Evolutionary conservation across 2,797 vertebrate species (phyloP), one percentile per base, ranked within the genome.

Genomic region (Tarsius wallacei): DNA sequence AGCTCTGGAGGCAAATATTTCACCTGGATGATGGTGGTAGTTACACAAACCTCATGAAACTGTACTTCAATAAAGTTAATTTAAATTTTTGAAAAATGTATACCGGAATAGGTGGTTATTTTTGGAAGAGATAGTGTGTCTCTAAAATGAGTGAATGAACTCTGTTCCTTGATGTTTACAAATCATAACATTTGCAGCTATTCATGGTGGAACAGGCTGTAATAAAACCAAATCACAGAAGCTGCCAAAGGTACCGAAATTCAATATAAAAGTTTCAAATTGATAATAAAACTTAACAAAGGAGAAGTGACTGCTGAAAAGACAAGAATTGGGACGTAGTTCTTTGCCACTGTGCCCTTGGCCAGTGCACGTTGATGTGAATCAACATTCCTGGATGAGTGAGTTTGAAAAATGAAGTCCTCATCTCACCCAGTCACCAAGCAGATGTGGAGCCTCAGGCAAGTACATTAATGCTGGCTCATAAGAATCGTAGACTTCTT

Each of bases 301-400:
- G 0, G 74, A 61, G 17, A 51, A 85, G 51, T 3, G 6, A 59
- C 24, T 59, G 21, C 57, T 7, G 8, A 55, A 4, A 57, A 73
- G 55, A 61, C 0, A 17, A 76, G 17, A 19, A 5, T n/a, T 8
- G 11, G 17, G 47, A 1, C 33, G 11, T 1, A 9, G 1, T 8
- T 13, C 24, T 2, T 7, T 21, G n/a, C 4, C 14, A 11, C 59
- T 15, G 36, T n/a, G 77, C 19, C n/a, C 1, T 7, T 0, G 22
- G 49, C 74, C 81, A 2, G n/a, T 9, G 28, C 16, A 0, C 26
- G 0, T 7, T 0, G 0, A 36, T 15, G 3, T 13, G 8, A 2
- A 19, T 28, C 42, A 26, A 24, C 17, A 1, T 1, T 22, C 14
- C 2, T 11, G 71, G 55, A 22, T 1, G 49, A 61, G 36, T 7